These are phyloP conservation scores for Ctenopoma multispine DNA, from an alignment of 2,797 vertebrate species.

Conservation along the genomic window DNA sequence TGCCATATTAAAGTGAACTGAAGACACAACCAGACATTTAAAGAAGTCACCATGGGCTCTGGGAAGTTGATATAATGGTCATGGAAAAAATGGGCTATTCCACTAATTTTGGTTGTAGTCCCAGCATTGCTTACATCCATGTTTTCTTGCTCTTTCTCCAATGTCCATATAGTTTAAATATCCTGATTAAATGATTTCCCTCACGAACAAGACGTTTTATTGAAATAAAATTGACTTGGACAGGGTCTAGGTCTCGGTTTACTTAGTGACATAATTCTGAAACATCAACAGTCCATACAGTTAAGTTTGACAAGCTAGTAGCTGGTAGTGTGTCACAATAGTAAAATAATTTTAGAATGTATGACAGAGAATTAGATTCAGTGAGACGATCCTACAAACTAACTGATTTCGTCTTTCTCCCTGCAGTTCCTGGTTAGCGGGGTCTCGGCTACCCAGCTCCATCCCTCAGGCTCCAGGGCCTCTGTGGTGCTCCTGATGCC, in stretches of 20 bases:
- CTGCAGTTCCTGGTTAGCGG: slow-evolving; percentile 90
- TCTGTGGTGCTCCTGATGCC: slow-evolving; percentile 99
- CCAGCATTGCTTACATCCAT: too few species aligned
- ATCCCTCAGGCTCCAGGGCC: slow-evolving; percentile 97
- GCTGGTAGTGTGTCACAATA: background rate
- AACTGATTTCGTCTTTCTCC: slow-evolving; percentile 39
- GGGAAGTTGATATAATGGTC: too few species aligned
- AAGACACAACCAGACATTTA: too few species aligned
- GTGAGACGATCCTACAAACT: background rate
- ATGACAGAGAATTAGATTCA: background rate
- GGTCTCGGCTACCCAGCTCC: slow-evolving; percentile 90
- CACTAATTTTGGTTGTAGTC: too few species aligned
- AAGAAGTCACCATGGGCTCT: too few species aligned
- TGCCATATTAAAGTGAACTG: too few species aligned
- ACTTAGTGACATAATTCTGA: background rate
- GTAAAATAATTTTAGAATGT: background rate
- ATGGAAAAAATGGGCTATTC: too few species aligned
- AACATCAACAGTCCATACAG: slow-evolving; percentile 1
- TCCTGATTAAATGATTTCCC: background rate
- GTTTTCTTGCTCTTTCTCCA: too few species aligned
- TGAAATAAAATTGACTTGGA: background rate
- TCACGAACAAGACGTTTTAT: background rate
- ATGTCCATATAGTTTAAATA: too few species aligned
- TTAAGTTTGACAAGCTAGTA: background rate
- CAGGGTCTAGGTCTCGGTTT: background rate